Evolutionary conservation across 2,888 invertebrate species (phyloP).

Genomic region (Trachelus troglodyta): DNA sequence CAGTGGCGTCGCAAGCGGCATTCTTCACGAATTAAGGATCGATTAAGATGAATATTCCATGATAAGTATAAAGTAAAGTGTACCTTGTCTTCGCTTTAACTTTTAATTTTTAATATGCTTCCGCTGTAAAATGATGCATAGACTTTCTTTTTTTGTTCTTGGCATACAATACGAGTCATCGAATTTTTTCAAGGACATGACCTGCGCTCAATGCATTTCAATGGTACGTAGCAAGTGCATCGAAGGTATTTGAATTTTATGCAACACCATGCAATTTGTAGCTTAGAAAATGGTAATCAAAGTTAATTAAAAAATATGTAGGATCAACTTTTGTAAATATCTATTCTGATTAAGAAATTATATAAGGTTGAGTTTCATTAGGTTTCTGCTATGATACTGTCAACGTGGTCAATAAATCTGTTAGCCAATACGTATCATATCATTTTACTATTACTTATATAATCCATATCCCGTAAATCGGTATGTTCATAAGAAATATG

Average conservation of each 20-base stretch:
- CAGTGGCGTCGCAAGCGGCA: slow-evolving; percentile 29
- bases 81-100: neutral
- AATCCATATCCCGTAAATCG: neutral
- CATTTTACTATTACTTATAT: slow-evolving; percentile 6
- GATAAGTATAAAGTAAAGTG: neutral
- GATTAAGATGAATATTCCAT: neutral
- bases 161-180: slow-evolving; percentile 1
- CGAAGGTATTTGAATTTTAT: slow-evolving; percentile 27
- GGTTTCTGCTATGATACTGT: slow-evolving; percentile 66
- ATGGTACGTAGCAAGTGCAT: slow-evolving; percentile 14
- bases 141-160: neutral
- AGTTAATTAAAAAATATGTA: neutral
- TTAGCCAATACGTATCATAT: slow-evolving; percentile 66
- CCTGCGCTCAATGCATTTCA: neutral
- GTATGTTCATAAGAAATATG: neutral
- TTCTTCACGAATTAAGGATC: neutral
- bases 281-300: neutral
- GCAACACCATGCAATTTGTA: neutral
- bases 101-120: neutral
- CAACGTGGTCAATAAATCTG: slow-evolving; percentile 72
- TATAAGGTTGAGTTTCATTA: slow-evolving; percentile 11
- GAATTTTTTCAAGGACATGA: neutral
- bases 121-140: neutral
- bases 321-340: too few relatives aligned
- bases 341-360: too few relatives aligned